Conservation (phyloP, 2,113 vertebrate genomes). For the Microtus pennsylvanicus region DNA sequence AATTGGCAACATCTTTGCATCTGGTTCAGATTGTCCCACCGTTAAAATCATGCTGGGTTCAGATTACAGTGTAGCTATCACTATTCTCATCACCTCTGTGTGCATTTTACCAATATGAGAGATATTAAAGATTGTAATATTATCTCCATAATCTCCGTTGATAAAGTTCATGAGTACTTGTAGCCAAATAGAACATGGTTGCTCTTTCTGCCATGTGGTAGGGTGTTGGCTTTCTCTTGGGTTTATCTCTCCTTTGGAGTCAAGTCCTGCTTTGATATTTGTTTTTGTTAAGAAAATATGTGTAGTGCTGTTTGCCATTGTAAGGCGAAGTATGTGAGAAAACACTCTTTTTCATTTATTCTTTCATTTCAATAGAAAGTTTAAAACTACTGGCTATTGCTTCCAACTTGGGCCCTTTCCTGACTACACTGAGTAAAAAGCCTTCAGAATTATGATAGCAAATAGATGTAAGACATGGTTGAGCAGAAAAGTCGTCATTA, state of each 20-base stretch:
- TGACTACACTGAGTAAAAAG: background rate
- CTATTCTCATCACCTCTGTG: rapidly evolving
- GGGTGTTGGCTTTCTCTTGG: background rate
- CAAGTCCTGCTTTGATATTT: background rate
- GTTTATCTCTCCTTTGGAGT: background rate
- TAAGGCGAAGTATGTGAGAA: background rate
- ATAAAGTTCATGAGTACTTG: background rate
- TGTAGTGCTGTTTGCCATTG: background rate
- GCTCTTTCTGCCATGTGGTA: background rate
- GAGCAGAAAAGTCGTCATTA: background rate
- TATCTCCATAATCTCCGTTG: background rate
- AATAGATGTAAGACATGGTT: background rate
- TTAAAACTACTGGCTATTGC: rapidly evolving
- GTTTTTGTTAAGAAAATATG: background rate
- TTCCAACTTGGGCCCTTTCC: background rate
- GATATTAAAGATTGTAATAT: background rate
- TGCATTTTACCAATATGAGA: background rate
- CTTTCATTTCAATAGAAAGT: background rate
- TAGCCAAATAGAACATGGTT: background rate
- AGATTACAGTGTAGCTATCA: background rate
- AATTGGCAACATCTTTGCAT: background rate
- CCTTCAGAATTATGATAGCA: background rate
- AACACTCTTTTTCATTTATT: too few relatives aligned
- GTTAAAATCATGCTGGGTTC: slow-evolving; percentile 16
- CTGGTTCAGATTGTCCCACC: background rate